Evolutionary conservation across 2,113 vertebrate genomes (phyloP), one percentile per base, ranked within the genome.

Genomic region (Melanerpes aurifrons): DNA sequence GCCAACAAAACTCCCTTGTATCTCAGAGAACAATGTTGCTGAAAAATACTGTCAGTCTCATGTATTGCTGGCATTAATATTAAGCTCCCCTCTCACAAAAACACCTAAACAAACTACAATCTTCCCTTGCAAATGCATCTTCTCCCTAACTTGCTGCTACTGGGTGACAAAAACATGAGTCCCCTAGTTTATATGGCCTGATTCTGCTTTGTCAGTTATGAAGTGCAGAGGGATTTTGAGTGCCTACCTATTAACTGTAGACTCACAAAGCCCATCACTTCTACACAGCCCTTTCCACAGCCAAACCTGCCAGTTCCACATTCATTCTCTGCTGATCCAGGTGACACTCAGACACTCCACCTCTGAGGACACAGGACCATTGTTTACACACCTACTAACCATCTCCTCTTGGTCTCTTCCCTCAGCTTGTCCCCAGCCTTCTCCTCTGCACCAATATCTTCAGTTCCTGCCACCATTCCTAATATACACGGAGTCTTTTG

Each of bases 1-100:
- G 93, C 86, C 90, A 94, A 86, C 90, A 94, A 75, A 96, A 90
- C 62, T 91, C 62, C 58, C 59, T n/a, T 88, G 66, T 90, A 90
- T 71, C 62, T 77, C 64, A 40, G 21, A 94, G 82, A 91, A 90
- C 73, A 90, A 88, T 48, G 66, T 43, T 88, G 29, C 67, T 78
- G 73, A 78, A 86, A 93, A 94, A 75, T 22, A 75, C 8, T 50
- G 24, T 18, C 66, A 83, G 63, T 12, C 18, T 72, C 59, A 26
- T 66, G 45, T 4, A 45, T 25, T 63, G n/a, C 35, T 69, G 40
- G 29, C 43, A 62, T 53, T 82, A 86, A 90, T 72, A 89, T 80
- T 81, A 83, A 91, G 37, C 9, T 53, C 31, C 22, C 5, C 3
- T 66, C 25, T 26, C 32, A 73, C 82, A 94, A 74, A 82, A 92